Evolutionary conservation across 2,888 invertebrate genomes (phyloP).

Genomic region (Galerucella pusilla): DNA sequence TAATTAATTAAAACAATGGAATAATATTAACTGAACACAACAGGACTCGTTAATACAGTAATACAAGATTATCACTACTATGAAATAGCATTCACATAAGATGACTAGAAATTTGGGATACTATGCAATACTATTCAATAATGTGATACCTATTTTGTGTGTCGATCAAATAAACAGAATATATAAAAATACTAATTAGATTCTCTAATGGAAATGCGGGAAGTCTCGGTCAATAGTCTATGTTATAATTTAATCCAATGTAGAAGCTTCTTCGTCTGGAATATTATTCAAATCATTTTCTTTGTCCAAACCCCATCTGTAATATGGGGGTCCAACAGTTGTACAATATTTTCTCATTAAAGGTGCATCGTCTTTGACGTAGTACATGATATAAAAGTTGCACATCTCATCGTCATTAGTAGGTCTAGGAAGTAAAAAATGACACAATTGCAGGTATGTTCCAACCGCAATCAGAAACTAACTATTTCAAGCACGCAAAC

Average conservation of each 20-base stretch:
- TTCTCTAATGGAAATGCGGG: constrained; percentile 28
- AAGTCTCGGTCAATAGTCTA: constrained; percentile 40
- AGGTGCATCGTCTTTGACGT: constrained; percentile 81
- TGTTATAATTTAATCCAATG: constrained; percentile 60
- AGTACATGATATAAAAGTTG: constrained; percentile 95
- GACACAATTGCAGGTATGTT: background rate
- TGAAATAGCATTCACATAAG: too few relatives aligned
- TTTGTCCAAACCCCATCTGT: constrained; percentile 78
- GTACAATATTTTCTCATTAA: constrained; percentile 86
- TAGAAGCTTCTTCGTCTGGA: constrained; percentile 78
- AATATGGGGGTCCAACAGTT: constrained; percentile 84
- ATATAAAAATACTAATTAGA: constrained; percentile 44
- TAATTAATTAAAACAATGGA: too few relatives aligned
- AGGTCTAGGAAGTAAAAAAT: constrained; percentile 66
- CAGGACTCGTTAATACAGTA: too few relatives aligned
- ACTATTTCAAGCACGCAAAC: too few relatives aligned
- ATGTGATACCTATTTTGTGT: constrained; percentile 8
- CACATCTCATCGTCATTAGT: constrained; percentile 95
- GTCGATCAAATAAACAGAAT: constrained; percentile 13
- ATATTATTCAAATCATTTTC: constrained; percentile 77
- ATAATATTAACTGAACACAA: too few relatives aligned
- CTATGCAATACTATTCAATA: background rate
- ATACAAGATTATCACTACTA: too few relatives aligned
- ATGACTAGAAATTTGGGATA: background rate
- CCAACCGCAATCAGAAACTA: background rate